A percentile compares a stretch with the other conserved stretches of the same genome.
Evolutionary conservation across 2,113 vertebrate species (phyloP).

Genomic region (Peromyscus maniculatus): DNA sequence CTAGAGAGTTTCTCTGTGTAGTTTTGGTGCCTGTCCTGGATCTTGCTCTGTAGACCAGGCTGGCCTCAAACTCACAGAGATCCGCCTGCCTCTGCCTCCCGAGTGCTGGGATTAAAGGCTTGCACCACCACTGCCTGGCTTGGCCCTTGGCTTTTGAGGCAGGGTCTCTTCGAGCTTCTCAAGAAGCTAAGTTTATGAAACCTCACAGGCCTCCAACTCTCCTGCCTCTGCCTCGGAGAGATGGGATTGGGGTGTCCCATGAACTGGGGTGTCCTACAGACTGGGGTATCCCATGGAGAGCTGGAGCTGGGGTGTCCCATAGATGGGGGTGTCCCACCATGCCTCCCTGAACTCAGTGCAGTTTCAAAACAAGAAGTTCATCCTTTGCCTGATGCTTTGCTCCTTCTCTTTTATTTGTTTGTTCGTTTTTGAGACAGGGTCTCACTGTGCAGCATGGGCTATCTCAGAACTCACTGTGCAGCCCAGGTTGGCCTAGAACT

Average conservation of each 20-base stretch:
- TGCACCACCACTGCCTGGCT: too few species aligned
- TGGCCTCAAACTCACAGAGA: too few species aligned
- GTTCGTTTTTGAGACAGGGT: neutral
- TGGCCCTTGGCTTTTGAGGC: neutral
- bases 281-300: too few species aligned
- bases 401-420: neutral
- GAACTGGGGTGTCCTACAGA: neutral
- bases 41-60: too few species aligned
- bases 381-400: constrained; percentile 4
- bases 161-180: neutral
- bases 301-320: too few species aligned
- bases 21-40: too few species aligned
- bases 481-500: neutral
- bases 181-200: neutral
- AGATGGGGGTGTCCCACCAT: neutral
- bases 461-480: neutral
- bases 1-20: too few species aligned
- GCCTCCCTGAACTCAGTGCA: neutral
- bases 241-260: too few species aligned
- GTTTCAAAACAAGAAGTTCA: neutral
- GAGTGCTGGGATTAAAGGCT: too few species aligned
- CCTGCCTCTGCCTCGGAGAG: neutral
- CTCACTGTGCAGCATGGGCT: neutral
- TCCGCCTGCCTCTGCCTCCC: too few species aligned
- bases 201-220: neutral